phyloP scores from a whole-genome alignment of 2,797 vertebrate genomes.

The Poeciliopsis infans region DNA sequence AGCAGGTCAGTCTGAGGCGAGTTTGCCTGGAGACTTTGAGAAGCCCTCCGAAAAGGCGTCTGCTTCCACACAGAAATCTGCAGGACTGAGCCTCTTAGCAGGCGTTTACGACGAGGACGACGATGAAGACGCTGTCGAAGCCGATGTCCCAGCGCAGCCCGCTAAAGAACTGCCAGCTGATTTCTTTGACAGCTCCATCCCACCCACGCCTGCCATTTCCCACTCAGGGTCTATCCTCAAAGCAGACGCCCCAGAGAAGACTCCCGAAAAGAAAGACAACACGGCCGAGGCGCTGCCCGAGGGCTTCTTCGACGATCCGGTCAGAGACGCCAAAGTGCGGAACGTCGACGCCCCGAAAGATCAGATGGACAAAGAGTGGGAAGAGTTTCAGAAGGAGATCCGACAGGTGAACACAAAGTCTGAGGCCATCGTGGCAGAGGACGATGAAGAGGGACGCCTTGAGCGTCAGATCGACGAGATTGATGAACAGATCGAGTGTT shows the following conservation, averaged over 20 bases:
- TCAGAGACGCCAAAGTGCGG: slow-evolving; percentile 93
- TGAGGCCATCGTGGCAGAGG: slow-evolving; percentile 96
- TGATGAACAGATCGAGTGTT: slow-evolving; percentile 95
- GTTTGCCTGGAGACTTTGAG: slow-evolving; percentile 76
- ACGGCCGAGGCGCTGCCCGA: slow-evolving; percentile 92
- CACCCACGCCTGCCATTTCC: slow-evolving; percentile 79
- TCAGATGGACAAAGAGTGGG: slow-evolving; percentile 98
- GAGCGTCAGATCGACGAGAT: slow-evolving; percentile 98
- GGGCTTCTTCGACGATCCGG: slow-evolving; percentile 98
- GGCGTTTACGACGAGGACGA: slow-evolving; percentile 82
- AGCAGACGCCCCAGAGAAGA: slow-evolving; percentile 84
- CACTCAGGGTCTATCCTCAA: slow-evolving; percentile 94
- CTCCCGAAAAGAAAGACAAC: slow-evolving; percentile 86
- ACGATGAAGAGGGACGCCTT: slow-evolving; percentile 95
- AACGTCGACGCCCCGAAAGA: slow-evolving; percentile 97
- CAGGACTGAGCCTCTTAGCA: slow-evolving; percentile 79
- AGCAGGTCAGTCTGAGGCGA: slow-evolving; percentile 52
- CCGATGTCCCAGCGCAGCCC: slow-evolving; percentile 32
- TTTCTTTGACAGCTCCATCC: slow-evolving; percentile 85
- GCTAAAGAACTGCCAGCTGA: slow-evolving; percentile 76
- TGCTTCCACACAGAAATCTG: slow-evolving; percentile 22
- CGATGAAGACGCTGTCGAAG: slow-evolving; percentile 19
- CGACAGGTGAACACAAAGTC: slow-evolving; percentile 95
- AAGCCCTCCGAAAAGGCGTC: slow-evolving; percentile 31
- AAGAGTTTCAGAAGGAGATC: slow-evolving; percentile 98